Percentiles rank a stretch among this genome's conserved stretches.
Conservation (phyloP, 1,140 invertebrate genomes). For the Colletes latitarsis region DNA sequence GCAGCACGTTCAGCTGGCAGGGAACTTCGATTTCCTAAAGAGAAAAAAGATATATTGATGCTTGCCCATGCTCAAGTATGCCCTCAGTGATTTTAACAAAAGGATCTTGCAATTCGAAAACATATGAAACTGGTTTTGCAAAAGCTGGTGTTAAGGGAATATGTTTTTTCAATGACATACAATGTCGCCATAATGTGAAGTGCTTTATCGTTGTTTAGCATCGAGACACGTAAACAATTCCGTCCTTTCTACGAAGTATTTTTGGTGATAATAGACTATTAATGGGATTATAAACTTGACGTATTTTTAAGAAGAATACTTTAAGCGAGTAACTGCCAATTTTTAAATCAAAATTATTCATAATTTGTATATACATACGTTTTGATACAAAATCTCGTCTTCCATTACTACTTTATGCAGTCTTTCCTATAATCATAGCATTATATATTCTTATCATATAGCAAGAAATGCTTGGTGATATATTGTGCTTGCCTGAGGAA, state of each 20-base stretch:
- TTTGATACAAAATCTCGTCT: conserved; percentile 53
- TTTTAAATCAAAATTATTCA: conserved; percentile 52
- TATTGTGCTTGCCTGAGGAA: conserved; percentile 47
- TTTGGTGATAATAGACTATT: conserved; percentile 64
- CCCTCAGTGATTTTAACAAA: conserved; percentile 69
- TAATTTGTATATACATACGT: conserved; percentile 47
- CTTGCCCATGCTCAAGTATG: conserved; percentile 90
- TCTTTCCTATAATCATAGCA: conserved; percentile 22
- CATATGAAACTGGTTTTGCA: conserved; percentile 48
- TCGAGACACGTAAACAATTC: conserved; percentile 34
- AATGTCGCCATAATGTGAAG: conserved; percentile 32
- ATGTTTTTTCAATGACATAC: conserved; percentile 23
- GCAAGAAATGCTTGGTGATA: conserved; percentile 51
- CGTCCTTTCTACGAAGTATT: conserved; percentile 58
- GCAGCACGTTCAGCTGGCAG: conserved; percentile 93
- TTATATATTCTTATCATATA: conserved; percentile 33
- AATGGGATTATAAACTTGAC: conserved; percentile 50
- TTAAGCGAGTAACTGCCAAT: conserved; percentile 41
- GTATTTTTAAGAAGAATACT: conserved; percentile 51
- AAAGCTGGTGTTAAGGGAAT: conserved; percentile 31
- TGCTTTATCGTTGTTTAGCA: conserved; percentile 39
- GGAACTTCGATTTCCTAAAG: conserved; percentile 96
- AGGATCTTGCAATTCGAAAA: conserved; percentile 6
- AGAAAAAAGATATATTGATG: conserved; percentile 96
- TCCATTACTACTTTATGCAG: conserved; percentile 52